Conservation (phyloP, 2,797 vertebrate species). For the Percopsis omiscomaycus region DNA sequence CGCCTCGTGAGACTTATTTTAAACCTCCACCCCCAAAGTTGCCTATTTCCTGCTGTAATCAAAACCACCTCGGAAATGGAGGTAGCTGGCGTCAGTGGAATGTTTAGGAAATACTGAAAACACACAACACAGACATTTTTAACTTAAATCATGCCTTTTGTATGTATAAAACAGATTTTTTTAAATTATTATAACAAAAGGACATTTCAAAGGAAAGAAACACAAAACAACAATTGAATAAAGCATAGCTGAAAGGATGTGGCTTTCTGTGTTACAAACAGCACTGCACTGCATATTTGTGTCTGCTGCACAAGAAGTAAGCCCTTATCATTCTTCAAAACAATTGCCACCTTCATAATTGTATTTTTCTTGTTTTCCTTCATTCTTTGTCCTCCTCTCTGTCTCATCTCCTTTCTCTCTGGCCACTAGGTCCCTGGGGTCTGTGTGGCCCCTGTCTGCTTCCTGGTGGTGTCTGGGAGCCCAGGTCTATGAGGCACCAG, state of each 20-base stretch:
- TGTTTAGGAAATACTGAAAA: not conserved
- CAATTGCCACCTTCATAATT: conserved; percentile 48
- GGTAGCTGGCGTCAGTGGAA: not conserved
- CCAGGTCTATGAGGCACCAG: conserved; percentile 78
- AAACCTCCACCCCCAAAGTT: not conserved
- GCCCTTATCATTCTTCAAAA: conserved; percentile 63
- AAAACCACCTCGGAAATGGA: not conserved
- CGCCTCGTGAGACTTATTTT: not conserved
- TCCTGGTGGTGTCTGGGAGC: conserved; percentile 79
- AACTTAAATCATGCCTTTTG: not conserved
- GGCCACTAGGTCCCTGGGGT: conserved; percentile 65
- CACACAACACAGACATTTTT: not conserved
- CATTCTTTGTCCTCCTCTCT: not conserved
- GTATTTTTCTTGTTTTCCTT: not conserved
- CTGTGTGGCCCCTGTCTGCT: conserved; percentile 72
- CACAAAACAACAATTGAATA: no score
- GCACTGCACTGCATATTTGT: conserved; percentile 67
- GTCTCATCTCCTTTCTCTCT: conserved; percentile 21
- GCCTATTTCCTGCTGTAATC: not conserved
- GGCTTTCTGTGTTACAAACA: conserved; percentile 38
- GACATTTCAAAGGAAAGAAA: not conserved
- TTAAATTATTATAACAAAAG: not conserved
- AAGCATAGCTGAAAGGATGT: no score
- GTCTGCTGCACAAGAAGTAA: conserved; percentile 63
- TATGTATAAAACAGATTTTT: not conserved